phyloP scores from a whole-genome alignment of 1,140 invertebrate genomes.

The Palaemon carinicauda region DNA sequence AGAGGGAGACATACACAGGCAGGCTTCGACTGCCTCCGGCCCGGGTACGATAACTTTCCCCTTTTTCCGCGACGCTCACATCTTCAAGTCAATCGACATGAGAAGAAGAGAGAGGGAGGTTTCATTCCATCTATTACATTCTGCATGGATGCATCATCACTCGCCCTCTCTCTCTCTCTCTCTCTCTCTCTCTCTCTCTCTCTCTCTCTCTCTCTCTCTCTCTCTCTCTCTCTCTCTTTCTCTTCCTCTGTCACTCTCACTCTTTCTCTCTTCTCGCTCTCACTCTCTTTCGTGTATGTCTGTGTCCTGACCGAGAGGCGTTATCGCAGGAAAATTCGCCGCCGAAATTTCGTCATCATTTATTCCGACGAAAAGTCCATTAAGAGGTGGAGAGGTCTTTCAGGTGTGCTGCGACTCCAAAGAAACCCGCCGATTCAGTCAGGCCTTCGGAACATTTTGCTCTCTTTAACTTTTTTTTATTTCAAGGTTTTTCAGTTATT shows the following conservation, averaged over 20 bases:
- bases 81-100: too few species aligned
- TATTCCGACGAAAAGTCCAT: neutral
- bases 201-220: neutral
- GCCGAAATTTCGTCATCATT: too few species aligned
- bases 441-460: too few species aligned
- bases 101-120: too few species aligned
- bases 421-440: too few species aligned
- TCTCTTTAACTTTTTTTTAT: too few species aligned
- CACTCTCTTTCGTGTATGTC: too few species aligned
- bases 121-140: neutral
- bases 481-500: too few species aligned
- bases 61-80: neutral
- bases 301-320: neutral
- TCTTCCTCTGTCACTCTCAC: neutral
- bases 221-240: neutral
- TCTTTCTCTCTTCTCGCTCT: too few species aligned
- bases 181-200: neutral
- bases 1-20: too few species aligned
- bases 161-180: neutral
- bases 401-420: neutral
- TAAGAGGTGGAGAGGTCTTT: neutral
- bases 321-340: too few species aligned
- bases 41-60: constrained; percentile 31
- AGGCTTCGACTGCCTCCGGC: neutral
- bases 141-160: neutral